These are phyloP conservation scores for Eleginops maclovinus DNA, from an alignment of 2,113 vertebrate species.

Conservation along the genomic window DNA sequence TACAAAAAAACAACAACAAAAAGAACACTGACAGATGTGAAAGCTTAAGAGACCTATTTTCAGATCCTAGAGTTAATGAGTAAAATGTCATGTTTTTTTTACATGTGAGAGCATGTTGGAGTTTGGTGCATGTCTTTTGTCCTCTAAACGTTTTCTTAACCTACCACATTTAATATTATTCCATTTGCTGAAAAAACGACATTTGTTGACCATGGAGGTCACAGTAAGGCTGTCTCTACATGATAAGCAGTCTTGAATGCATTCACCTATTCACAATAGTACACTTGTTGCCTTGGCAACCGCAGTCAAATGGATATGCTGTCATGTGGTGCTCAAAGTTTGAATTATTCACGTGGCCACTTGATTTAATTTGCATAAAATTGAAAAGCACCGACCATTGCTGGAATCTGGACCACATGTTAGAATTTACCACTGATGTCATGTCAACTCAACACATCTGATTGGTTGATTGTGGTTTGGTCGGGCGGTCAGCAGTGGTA, in stretches of 20 bases:
- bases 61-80: background rate
- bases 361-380: background rate
- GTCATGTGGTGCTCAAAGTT: background rate
- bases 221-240: background rate
- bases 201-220: background rate
- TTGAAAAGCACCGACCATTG: background rate
- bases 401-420: background rate
- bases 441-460: background rate
- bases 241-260: background rate
- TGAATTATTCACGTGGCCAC: background rate
- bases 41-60: background rate
- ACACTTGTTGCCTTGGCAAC: conserved; percentile 1
- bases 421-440: too few species aligned
- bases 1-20: too few species aligned
- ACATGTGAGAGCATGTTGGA: background rate
- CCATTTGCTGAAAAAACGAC: background rate
- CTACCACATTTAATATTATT: background rate
- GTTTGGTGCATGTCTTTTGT: background rate
- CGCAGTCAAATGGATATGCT: background rate
- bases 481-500: background rate
- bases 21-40: background rate
- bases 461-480: background rate
- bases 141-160: background rate
- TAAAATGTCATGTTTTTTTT: background rate
- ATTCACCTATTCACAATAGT: background rate